A percentile compares a stretch with the other conserved stretches of the same genome.
Evolutionary conservation across 2,113 vertebrate genomes (phyloP).

Genomic region (Athene cunicularia): DNA sequence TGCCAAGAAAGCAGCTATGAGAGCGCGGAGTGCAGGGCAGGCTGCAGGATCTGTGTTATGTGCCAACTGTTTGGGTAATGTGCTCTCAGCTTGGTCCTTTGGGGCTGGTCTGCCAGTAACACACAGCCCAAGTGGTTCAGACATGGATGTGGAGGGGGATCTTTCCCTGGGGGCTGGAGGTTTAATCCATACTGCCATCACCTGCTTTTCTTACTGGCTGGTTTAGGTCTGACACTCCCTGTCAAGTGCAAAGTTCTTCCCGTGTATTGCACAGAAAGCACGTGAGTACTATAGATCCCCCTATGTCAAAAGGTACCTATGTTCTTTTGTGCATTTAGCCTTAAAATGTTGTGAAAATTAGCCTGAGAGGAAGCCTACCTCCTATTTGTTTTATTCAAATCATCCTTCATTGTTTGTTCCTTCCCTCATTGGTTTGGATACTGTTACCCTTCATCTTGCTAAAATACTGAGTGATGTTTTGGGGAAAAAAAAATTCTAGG

Average conservation of each 20-base stretch:
- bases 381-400: not conserved
- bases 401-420: not conserved
- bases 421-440: not conserved
- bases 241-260: not conserved
- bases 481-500: not conserved
- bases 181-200: not conserved
- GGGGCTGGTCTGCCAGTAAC: not conserved
- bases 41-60: not conserved
- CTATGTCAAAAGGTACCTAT: not conserved
- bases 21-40: not conserved
- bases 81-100: rapidly evolving
- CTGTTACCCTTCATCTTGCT: not conserved
- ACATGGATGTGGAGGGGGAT: not conserved
- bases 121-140: not conserved
- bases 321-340: not conserved
- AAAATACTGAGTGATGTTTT: not conserved
- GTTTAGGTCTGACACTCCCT: not conserved
- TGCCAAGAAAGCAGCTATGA: not conserved
- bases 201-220: not conserved
- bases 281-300: rapidly evolving
- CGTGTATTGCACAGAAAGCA: rapidly evolving
- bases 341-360: not conserved
- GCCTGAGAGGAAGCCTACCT: not conserved
- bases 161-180: too few relatives aligned
- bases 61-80: not conserved